phyloP scores from a whole-genome alignment of 1,140 invertebrate species.

The Drosophila funebris region DNA sequence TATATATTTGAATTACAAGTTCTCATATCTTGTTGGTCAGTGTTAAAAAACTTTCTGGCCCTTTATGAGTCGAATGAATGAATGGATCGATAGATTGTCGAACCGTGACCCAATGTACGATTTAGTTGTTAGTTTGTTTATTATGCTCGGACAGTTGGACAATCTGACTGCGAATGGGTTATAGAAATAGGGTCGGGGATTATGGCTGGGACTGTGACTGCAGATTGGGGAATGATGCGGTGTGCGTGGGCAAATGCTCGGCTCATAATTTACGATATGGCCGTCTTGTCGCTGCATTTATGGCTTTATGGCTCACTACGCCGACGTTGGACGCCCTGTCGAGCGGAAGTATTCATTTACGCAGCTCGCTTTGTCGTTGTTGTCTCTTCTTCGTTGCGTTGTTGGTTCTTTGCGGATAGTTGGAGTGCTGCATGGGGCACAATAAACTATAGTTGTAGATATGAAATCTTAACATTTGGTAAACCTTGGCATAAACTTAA shows the following conservation, averaged over 20 bases:
- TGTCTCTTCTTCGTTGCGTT: slow-evolving; percentile 7
- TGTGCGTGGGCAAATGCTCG: slow-evolving; percentile 59
- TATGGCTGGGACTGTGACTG: not conserved
- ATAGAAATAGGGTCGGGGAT: not conserved
- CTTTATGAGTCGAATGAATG: slow-evolving; percentile 43
- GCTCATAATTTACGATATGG: slow-evolving; percentile 73
- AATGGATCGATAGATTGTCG: slow-evolving; percentile 69
- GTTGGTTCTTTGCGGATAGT: not conserved
- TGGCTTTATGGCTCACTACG: slow-evolving; percentile 77
- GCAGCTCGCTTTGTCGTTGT: slow-evolving; percentile 39
- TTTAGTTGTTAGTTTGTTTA: slow-evolving; percentile 70
- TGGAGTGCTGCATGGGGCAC: not conserved
- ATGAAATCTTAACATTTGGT: slow-evolving; percentile 37
- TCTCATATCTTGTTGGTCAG: slow-evolving; percentile 19
- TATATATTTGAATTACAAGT: not conserved
- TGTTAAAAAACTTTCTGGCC: slow-evolving; percentile 64
- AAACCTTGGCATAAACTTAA: slow-evolving; percentile 31
- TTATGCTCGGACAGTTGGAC: slow-evolving; percentile 50
- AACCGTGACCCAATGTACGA: slow-evolving; percentile 76
- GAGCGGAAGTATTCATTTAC: slow-evolving; percentile 77
- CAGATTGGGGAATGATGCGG: not conserved
- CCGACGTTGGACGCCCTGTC: slow-evolving; percentile 38
- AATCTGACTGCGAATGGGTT: slow-evolving; percentile 1
- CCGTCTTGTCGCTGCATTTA: slow-evolving; percentile 77
- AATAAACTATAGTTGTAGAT: slow-evolving; percentile 42